Percentiles rank a stretch among this genome's conserved stretches.
Conservation (phyloP, 2,113 vertebrate species). For the Eurypyga helias region DNA sequence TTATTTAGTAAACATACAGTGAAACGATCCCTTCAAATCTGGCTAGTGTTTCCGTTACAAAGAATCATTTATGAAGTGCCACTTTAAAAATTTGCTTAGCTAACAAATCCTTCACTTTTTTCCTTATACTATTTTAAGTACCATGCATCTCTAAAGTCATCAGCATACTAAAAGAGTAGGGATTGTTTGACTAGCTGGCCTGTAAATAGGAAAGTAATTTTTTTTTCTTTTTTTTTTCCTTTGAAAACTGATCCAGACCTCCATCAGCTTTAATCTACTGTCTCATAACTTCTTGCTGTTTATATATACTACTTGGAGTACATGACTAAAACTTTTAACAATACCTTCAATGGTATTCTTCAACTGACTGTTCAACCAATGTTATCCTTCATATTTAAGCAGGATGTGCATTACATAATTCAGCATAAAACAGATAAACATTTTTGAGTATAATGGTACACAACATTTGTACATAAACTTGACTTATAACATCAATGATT, state of each 20-base stretch:
- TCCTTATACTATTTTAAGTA: neutral
- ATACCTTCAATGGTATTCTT: neutral
- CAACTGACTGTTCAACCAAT: neutral
- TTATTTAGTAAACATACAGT: neutral
- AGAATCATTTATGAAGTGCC: neutral
- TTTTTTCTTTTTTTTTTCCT: neutral
- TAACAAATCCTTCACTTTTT: neutral
- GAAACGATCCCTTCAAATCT: neutral
- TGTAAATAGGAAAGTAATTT: neutral
- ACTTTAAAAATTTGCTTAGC: neutral
- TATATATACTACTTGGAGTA: neutral
- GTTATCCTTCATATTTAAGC: neutral
- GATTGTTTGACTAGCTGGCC: neutral
- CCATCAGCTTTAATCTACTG: neutral
- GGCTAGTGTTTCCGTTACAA: neutral
- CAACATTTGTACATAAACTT: neutral
- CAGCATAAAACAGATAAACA: neutral
- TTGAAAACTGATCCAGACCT: neutral
- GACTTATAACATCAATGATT: neutral
- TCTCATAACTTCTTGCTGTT: neutral
- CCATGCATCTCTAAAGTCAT: neutral
- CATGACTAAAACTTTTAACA: neutral
- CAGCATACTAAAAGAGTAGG: neutral
- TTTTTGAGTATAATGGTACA: neutral
- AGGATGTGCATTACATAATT: neutral